Evolutionary conservation across 92 coral and sea anemone genomes (phyloP).

Genomic region (Palythoa caribaeorum): DNA sequence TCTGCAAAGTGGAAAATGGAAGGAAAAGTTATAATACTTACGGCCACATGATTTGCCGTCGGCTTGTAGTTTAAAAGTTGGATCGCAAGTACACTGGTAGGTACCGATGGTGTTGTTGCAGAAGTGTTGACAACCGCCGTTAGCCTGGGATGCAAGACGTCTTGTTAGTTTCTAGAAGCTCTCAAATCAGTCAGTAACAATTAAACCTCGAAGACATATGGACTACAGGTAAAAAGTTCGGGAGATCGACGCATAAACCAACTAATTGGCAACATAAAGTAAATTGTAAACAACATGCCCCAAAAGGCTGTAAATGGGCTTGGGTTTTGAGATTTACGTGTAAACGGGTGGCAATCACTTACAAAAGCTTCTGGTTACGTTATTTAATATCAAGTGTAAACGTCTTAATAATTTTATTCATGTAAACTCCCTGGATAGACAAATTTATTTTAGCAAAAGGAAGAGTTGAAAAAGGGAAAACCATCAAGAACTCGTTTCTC

Average conservation of each 20-base stretch:
- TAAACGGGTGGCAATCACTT: no score
- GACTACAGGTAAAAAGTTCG: neutral
- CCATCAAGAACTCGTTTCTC: no score
- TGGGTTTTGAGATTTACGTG: no score
- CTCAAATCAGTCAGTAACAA: neutral
- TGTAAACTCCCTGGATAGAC: no score
- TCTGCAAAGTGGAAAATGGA: neutral
- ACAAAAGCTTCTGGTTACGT: no score
- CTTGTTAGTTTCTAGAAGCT: neutral
- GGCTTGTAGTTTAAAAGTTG: constrained; percentile 87
- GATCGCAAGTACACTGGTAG: constrained; percentile 91
- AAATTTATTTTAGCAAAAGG: no score
- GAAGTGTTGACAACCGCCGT: constrained; percentile 97
- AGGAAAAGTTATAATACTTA: constrained; percentile 55
- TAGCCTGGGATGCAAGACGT: constrained; percentile 62
- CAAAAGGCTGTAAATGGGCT: no score
- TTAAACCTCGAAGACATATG: neutral
- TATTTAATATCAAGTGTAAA: no score
- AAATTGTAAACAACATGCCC: no score
- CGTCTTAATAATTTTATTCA: no score
- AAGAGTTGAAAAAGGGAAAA: no score
- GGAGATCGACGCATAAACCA: neutral
- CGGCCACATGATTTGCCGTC: constrained; percentile 97
- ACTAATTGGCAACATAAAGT: no score
- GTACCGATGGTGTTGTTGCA: constrained; percentile 92